These are phyloP conservation scores for Acanthiza pusilla DNA, from an alignment of 2,797 vertebrate genomes.

Conservation along the genomic window DNA sequence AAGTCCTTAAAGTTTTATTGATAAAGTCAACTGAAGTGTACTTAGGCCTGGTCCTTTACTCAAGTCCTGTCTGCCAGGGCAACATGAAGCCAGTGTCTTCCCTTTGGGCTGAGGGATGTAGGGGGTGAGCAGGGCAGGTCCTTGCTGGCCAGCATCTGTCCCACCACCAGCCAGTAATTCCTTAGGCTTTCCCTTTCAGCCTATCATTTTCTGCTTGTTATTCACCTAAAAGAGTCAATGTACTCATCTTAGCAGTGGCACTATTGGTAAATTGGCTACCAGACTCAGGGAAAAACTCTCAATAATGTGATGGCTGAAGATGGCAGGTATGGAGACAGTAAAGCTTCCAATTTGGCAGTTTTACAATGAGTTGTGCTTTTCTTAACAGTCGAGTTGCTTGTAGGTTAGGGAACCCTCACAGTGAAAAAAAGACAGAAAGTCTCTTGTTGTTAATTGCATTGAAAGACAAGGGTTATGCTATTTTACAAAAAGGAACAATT, in stretches of 20 bases:
- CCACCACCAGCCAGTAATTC: background rate
- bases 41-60: background rate
- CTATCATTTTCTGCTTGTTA: accelerated
- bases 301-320: background rate
- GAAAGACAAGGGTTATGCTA: background rate
- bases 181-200: background rate
- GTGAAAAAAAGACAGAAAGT: background rate
- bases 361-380: background rate
- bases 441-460: background rate
- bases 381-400: background rate
- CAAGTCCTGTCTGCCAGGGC: background rate
- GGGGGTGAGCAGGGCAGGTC: background rate
- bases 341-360: background rate
- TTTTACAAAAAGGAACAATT: background rate
- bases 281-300: background rate
- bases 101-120: too few relatives aligned
- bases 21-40: background rate
- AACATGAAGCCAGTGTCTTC: background rate
- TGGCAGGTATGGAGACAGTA: background rate
- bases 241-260: background rate
- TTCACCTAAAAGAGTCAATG: background rate
- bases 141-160: background rate
- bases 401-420: background rate
- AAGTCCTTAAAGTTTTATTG: background rate
- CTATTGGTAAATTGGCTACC: background rate